These are phyloP conservation scores for Bovichtus variegatus DNA, from an alignment of 2,797 vertebrate genomes.

Conservation along the genomic window DNA sequence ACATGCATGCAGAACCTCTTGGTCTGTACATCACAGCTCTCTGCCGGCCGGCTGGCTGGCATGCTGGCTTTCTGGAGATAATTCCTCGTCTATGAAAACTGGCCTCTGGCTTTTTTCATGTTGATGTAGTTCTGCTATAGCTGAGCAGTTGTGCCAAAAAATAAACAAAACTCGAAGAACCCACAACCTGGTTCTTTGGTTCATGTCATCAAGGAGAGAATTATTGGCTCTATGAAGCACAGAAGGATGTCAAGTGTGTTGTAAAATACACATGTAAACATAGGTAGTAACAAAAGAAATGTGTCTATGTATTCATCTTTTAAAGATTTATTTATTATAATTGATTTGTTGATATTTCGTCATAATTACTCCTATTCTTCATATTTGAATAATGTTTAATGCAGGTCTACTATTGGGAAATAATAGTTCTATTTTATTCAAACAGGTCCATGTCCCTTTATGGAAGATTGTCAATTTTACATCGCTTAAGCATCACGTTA, in stretches of 20 bases:
- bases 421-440: neutral
- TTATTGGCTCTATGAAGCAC: neutral
- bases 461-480: neutral
- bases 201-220: constrained; percentile 10
- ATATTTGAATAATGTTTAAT: neutral
- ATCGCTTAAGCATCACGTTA: neutral
- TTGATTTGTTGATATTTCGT: neutral
- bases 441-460: neutral
- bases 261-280: neutral
- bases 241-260: neutral
- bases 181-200: constrained; percentile 16
- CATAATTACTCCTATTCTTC: neutral
- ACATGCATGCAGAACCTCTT: constrained; percentile 68
- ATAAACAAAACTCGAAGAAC: constrained; percentile 12
- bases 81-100: constrained; percentile 33
- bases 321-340: neutral
- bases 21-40: constrained; percentile 48
- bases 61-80: constrained; percentile 26
- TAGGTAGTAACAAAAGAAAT: neutral
- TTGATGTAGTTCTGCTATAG: constrained; percentile 20
- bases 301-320: neutral
- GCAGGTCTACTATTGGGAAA: neutral
- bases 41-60: constrained; percentile 30
- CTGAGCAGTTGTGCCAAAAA: constrained; percentile 8
- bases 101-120: constrained; percentile 49